Evolutionary conservation across 1,140 invertebrate genomes (phyloP).

Genomic region (Rhysida immarginata): DNA sequence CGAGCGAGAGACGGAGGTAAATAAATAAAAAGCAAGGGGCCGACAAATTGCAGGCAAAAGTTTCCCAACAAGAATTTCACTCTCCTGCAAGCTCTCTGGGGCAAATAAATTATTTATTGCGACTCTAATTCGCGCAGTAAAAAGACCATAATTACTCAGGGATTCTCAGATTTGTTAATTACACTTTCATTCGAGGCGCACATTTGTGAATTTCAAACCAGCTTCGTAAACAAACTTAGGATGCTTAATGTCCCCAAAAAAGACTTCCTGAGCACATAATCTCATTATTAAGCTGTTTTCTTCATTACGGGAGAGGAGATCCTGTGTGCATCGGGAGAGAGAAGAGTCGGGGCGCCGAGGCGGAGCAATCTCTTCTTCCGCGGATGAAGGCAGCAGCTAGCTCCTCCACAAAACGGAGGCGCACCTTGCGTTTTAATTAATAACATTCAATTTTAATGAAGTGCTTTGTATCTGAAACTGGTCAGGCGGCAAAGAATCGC

Average conservation of each 20-base stretch:
- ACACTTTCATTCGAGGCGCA: not conserved
- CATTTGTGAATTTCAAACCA: conserved; percentile 4
- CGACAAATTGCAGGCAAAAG: conserved; percentile 1
- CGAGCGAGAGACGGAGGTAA: no score
- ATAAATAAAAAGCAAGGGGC: not conserved
- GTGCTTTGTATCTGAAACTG: not conserved
- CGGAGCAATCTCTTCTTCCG: no score
- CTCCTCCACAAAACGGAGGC: no score
- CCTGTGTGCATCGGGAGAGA: not conserved
- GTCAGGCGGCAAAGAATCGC: not conserved
- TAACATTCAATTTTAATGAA: conserved; percentile 6
- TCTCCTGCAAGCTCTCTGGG: conserved; percentile 2
- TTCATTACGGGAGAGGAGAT: not conserved
- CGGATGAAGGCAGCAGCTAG: no score
- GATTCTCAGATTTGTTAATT: conserved; percentile 1
- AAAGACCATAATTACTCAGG: conserved; percentile 1
- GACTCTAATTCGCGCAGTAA: conserved; percentile 5
- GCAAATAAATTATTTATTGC: conserved; percentile 5
- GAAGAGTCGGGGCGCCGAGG: not conserved
- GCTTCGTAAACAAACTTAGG: conserved; percentile 3
- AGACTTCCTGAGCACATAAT: conserved; percentile 4
- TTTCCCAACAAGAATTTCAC: not conserved
- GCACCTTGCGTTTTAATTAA: conserved; percentile 5
- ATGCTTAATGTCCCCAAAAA: conserved; percentile 5
- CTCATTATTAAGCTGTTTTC: conserved; percentile 1